phyloP scores from a whole-genome alignment of 2,888 invertebrate species.

The Sarcophaga variegata region DNA sequence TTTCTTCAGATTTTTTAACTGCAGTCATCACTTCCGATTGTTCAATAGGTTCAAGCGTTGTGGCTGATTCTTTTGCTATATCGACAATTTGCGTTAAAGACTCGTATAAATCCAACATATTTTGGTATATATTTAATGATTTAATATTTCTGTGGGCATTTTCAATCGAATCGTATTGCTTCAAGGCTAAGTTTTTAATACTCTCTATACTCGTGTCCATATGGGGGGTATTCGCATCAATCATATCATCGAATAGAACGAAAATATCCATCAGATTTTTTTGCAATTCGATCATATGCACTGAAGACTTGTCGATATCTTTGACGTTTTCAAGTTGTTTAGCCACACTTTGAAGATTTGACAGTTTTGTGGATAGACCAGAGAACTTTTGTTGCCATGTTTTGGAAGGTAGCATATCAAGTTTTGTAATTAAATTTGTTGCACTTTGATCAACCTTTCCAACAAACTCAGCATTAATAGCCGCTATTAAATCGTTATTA shows the following conservation, averaged over 20 bases:
- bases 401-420: constrained; percentile 2
- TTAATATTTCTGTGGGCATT: constrained; percentile 2
- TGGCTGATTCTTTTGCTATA: neutral
- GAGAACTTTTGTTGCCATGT: constrained; percentile 39
- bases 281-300: constrained; percentile 74
- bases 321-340: constrained; percentile 17
- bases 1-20: neutral
- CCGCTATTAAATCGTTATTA: constrained; percentile 50
- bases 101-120: neutral
- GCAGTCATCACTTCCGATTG: too few relatives aligned
- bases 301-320: constrained; percentile 55
- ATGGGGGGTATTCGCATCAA: constrained; percentile 54
- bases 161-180: constrained; percentile 34
- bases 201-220: constrained; percentile 36
- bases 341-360: constrained; percentile 44
- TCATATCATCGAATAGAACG: constrained; percentile 75
- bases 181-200: neutral
- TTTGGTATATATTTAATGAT: neutral
- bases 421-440: neutral
- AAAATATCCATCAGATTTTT: constrained; percentile 77
- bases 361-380: constrained; percentile 37
- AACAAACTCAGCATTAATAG: constrained; percentile 48
- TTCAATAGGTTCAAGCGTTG: neutral
- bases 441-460: constrained; percentile 36
- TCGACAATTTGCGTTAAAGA: neutral